A percentile compares a stretch with the other conserved stretches of the same genome.
Evolutionary conservation across 2,888 invertebrate species (phyloP).

Genomic region (Shargacucullia verbasci): DNA sequence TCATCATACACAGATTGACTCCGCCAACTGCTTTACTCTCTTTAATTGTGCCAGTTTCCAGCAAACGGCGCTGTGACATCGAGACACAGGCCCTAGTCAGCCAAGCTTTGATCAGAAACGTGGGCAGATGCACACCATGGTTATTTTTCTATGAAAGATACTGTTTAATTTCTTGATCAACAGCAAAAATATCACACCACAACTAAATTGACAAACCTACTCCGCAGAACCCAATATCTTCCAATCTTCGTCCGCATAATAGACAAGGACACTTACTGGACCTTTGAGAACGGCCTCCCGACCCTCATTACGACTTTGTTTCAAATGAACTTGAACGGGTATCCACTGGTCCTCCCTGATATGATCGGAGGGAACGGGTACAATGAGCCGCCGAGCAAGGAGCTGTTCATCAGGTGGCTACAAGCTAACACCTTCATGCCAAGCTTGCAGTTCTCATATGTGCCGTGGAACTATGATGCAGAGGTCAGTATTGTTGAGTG

Average conservation of each 20-base stretch:
- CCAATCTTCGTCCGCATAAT: constrained; percentile 93
- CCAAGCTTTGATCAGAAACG: too few species aligned
- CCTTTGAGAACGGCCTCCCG: constrained; percentile 91
- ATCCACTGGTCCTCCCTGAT: constrained; percentile 93
- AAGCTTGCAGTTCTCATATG: constrained; percentile 93
- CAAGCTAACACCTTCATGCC: constrained; percentile 94
- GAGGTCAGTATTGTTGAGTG: constrained; percentile 68
- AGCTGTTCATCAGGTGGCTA: constrained; percentile 93
- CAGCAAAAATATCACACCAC: too few species aligned
- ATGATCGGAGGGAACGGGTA: constrained; percentile 92
- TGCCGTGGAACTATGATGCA: constrained; percentile 93
- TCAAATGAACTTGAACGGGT: constrained; percentile 90
- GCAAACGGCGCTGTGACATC: too few species aligned
- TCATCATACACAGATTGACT: too few species aligned
- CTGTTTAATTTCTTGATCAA: too few species aligned
- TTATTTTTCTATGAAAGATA: too few species aligned
- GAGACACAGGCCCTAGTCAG: too few species aligned
- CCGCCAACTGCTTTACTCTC: too few species aligned
- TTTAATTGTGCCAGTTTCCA: too few species aligned
- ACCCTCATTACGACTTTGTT: constrained; percentile 92
- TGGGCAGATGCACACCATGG: too few species aligned
- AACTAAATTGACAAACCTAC: neutral
- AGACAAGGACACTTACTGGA: constrained; percentile 92
- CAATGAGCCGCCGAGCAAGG: constrained; percentile 84
- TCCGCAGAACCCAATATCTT: constrained; percentile 90